Base-by-base conservation (phyloP, 2,113 vertebrate genomes). In the Ellobius talpinus region DNA sequence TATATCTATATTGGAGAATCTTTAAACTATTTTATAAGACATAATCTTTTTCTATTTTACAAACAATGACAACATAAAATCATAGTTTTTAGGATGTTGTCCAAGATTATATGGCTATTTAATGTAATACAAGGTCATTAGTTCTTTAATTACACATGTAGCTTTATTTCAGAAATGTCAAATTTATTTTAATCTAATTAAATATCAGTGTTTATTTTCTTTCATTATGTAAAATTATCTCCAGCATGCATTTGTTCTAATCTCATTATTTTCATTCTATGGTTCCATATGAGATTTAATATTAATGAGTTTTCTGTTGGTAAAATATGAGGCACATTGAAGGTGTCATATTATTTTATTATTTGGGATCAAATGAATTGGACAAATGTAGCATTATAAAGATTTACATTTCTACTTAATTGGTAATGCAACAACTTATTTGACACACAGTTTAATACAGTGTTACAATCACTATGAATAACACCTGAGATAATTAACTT, bases 141-240 rank as follows among this genome's bases (percentile, higher is more conserved):
- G 45, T 88, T 73, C 55, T 94, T 95, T 91, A 45, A 91, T 88
- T 92, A 79, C 1, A 78, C 7, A 29, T 79, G 16, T 21, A 91
- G 9, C 91, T 33, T 89, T 91, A 87, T 93, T 84, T 97, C 21
- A 91, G 31, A 58, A 77, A 21, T 61, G 26, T 2, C 78, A n/a
- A 89, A 52, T 36, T 82, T 93, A 23, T 92, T 24, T 91, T 93
- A 65, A 21, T 63, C 17, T 58, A 87, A 94, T 66, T 93, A 94
- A 36, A 88, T 88, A 24, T 89, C 68, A 42, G 1, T 5, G 87
- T 96, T 96, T 73, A 85, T 79, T 74, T 4, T 42, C 92, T 95
- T 96, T 9, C 11, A 81, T 94, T 94, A 89, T 93, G 72, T 91
- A 76, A 95, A 94, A 70, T 66, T 93, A 89, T 13, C 90, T 78